phyloP scores from a whole-genome alignment of 2,888 invertebrate species.

The Mimumesa dahlbomi region DNA sequence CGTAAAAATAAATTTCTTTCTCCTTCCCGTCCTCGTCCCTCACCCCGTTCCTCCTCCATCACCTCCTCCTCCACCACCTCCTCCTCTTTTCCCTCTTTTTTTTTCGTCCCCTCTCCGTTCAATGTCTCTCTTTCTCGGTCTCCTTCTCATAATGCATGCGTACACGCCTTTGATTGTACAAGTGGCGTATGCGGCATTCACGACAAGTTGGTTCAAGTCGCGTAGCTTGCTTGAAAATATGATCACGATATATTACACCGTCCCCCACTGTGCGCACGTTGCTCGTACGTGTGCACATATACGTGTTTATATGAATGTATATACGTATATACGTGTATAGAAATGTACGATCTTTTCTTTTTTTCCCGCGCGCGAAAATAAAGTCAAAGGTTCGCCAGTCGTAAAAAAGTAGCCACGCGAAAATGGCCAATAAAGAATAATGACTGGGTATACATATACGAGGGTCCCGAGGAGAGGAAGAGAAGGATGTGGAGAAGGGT shows the following conservation, averaged over 20 bases:
- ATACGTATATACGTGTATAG: no score
- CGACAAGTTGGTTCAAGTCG: slow-evolving; percentile 34
- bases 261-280: no score
- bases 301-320: no score
- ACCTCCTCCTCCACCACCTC: slow-evolving; percentile 16
- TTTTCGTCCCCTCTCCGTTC: not conserved
- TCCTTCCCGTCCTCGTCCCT: slow-evolving; percentile 30
- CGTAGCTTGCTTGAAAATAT: slow-evolving; percentile 43
- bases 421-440: not conserved
- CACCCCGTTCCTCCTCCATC: slow-evolving; percentile 15
- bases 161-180: slow-evolving; percentile 62
- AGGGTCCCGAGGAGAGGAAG: not conserved
- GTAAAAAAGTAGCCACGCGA: not conserved
- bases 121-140: slow-evolving; percentile 4
- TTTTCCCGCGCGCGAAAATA: slow-evolving; percentile 31
- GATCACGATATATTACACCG: no score
- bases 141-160: slow-evolving; percentile 50
- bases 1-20: slow-evolving; percentile 67
- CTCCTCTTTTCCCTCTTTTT: not conserved
- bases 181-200: slow-evolving; percentile 49
- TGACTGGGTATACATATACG: not conserved
- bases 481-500: not conserved
- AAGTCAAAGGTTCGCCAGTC: slow-evolving; percentile 42
- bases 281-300: no score
- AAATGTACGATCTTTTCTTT: no score